Percentiles rank a stretch among this genome's conserved stretches.
These are phyloP conservation scores for Myotis brandtii DNA, from an alignment of 2,113 vertebrate species.

Conservation along the genomic window DNA sequence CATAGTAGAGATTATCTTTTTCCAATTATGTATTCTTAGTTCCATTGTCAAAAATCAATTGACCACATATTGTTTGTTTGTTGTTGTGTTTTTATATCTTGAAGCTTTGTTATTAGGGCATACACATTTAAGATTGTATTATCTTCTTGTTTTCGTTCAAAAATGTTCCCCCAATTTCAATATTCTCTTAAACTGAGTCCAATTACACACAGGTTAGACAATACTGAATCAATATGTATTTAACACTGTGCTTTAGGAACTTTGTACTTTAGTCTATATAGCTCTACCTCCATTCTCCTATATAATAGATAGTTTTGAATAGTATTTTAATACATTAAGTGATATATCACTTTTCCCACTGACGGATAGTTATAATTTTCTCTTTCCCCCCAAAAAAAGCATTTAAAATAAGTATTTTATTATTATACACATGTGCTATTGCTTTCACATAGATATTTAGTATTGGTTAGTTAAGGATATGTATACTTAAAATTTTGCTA, in stretches of 20 bases:
- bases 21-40: background rate
- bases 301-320: background rate
- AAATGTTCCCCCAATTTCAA: background rate
- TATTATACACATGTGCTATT: background rate
- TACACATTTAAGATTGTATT: background rate
- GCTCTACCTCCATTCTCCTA: background rate
- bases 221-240: background rate
- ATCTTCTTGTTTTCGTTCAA: background rate
- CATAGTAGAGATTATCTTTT: background rate
- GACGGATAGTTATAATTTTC: background rate
- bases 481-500: background rate
- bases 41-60: background rate
- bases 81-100: background rate
- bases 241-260: background rate
- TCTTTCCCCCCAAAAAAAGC: background rate
- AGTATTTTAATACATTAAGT: background rate
- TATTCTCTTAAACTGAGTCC: background rate
- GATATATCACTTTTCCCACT: background rate
- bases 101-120: background rate
- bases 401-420: background rate
- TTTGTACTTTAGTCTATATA: background rate
- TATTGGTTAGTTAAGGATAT: background rate
- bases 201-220: background rate
- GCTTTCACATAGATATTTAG: background rate
- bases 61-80: background rate